These are phyloP conservation scores for Oophaga sylvatica DNA, from an alignment of 2,797 vertebrate species.

Conservation along the genomic window DNA sequence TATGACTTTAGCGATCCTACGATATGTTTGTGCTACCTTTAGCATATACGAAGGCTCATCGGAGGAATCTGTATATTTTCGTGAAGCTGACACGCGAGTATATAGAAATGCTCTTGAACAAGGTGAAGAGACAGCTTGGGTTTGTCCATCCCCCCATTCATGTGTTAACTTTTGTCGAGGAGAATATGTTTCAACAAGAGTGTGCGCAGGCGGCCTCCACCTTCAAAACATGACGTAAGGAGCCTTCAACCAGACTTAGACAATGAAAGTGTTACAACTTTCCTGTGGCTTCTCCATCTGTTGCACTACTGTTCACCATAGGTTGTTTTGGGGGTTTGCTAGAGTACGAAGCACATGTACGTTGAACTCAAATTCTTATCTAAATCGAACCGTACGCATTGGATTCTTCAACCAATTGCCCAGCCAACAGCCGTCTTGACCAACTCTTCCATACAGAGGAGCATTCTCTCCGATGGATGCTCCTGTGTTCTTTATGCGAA, in stretches of 20 bases:
- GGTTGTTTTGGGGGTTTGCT: neutral
- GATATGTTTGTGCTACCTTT: no score
- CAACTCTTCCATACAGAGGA: no score
- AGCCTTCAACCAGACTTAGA: neutral
- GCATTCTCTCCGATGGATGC: no score
- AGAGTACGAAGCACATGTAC: neutral
- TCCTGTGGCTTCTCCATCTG: neutral
- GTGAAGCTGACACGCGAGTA: conserved; percentile 19
- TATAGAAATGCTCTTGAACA: conserved; percentile 21
- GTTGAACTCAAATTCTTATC: neutral
- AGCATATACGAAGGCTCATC: no score
- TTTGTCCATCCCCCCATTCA: neutral
- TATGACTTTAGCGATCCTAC: no score
- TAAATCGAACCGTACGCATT: no score
- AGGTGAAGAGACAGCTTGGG: conserved; percentile 6
- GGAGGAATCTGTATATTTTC: conserved; percentile 36
- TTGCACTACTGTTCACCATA: neutral
- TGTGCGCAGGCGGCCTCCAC: neutral
- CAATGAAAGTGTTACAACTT: neutral
- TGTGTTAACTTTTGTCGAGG: conserved; percentile 15
- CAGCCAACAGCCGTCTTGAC: no score
- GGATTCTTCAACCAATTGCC: no score
- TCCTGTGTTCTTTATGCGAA: no score
- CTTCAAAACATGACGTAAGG: neutral
- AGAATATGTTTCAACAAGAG: conserved; percentile 11